Evolutionary conservation across 2,113 vertebrate species (phyloP).

Genomic region (Ageneiosus marmoratus): DNA sequence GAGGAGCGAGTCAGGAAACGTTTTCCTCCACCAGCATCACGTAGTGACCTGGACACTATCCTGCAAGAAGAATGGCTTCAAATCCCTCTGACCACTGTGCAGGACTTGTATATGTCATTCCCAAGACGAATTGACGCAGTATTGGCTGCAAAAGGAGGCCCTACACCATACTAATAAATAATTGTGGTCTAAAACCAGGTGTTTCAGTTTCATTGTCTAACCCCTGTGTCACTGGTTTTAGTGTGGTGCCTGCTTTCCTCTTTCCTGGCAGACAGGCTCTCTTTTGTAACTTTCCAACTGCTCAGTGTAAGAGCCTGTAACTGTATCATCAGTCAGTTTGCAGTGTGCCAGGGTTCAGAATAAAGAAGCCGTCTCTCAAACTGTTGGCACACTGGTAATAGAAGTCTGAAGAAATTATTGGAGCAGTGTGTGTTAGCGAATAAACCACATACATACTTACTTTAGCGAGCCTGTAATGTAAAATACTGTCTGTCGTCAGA

Average conservation of each 20-base stretch:
- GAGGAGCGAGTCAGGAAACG: too few relatives aligned
- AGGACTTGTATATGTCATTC: too few relatives aligned
- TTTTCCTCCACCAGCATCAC: too few relatives aligned
- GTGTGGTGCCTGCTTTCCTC: background rate
- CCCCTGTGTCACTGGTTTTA: background rate
- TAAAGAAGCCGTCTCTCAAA: slow-evolving; percentile 7
- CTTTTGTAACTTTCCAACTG: slow-evolving; percentile 4
- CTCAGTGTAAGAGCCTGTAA: slow-evolving; percentile 19
- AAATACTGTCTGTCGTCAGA: background rate
- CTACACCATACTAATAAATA: too few relatives aligned
- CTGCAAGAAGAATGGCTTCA: too few relatives aligned
- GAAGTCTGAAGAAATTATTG: background rate
- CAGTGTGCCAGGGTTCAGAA: background rate
- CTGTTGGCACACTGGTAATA: background rate
- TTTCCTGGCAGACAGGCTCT: background rate
- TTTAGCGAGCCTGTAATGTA: background rate
- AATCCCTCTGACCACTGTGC: too few relatives aligned
- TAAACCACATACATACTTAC: background rate
- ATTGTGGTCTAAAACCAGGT: too few relatives aligned
- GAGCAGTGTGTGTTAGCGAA: background rate
- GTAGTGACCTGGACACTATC: too few relatives aligned
- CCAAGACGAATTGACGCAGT: too few relatives aligned
- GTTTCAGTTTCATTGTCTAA: too few relatives aligned
- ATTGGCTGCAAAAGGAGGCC: too few relatives aligned
- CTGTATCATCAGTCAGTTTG: slow-evolving; percentile 3